Percentiles rank a stretch among this genome's conserved stretches.
phyloP scores from a whole-genome alignment of 2,113 vertebrate species.

The Pycnonotus jocosus region DNA sequence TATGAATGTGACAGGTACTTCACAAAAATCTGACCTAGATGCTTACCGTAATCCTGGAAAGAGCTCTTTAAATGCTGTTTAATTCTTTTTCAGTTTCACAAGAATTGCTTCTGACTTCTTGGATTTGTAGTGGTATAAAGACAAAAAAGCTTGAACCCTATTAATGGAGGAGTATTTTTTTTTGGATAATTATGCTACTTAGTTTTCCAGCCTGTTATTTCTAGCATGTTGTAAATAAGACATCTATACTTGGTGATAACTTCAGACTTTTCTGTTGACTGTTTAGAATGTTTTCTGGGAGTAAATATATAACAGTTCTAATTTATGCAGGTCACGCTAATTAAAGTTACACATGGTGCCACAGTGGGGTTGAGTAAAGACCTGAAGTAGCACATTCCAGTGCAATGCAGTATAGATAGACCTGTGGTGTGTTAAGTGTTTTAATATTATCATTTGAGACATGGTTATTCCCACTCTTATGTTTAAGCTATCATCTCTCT shows the following conservation, averaged over 20 bases:
- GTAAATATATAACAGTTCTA: background rate
- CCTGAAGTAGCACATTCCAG: background rate
- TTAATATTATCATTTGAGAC: background rate
- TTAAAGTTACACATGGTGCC: background rate
- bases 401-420: background rate
- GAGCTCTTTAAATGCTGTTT: background rate
- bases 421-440: background rate
- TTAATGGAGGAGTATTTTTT: background rate
- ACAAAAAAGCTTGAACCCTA: background rate
- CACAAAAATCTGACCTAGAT: background rate
- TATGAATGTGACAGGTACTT: background rate
- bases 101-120: background rate
- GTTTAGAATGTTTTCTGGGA: background rate
- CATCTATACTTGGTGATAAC: background rate
- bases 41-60: background rate
- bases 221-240: background rate
- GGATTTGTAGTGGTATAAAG: background rate
- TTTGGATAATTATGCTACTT: background rate
- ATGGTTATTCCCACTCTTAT: background rate
- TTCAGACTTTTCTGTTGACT: background rate
- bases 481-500: background rate
- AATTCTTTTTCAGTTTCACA: background rate
- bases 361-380: background rate
- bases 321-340: background rate
- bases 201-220: background rate